Percentiles rank a stretch among this genome's conserved stretches.
phyloP scores from a whole-genome alignment of 92 coral and sea anemone species.

The Phenganax subtilis region DNA sequence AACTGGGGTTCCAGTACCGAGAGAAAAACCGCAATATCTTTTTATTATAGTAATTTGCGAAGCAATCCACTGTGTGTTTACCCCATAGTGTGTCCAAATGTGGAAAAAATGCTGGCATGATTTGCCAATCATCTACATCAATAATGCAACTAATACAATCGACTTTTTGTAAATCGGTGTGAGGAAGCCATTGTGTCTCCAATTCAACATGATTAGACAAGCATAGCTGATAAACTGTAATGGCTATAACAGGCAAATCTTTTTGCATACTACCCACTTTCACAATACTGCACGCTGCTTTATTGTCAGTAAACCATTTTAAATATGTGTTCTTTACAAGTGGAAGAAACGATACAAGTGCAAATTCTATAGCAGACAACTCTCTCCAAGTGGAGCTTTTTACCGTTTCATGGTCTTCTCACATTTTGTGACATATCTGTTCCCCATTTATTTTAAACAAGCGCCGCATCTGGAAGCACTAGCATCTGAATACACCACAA shows the following conservation, averaged over 20 bases:
- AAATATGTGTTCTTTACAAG: background rate
- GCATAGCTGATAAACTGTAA: too few relatives aligned
- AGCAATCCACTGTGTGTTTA: slow-evolving; percentile 18
- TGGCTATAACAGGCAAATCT: too few relatives aligned
- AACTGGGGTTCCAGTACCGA: slow-evolving; percentile 10
- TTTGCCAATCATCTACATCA: too few relatives aligned
- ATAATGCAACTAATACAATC: too few relatives aligned
- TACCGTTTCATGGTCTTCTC: slow-evolving; percentile 14
- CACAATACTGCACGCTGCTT: slow-evolving; percentile 5
- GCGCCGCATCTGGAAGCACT: slow-evolving; percentile 44
- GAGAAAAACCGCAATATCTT: background rate
- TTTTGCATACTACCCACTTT: slow-evolving; percentile 9
- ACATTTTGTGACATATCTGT: slow-evolving; percentile 42
- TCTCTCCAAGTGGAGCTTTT: slow-evolving; percentile 16
- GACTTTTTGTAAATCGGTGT: too few relatives aligned
- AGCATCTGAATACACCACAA: slow-evolving; percentile 49
- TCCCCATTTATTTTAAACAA: slow-evolving; percentile 34
- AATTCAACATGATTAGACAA: too few relatives aligned
- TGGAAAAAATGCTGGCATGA: too few relatives aligned
- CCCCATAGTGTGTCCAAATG: slow-evolving; percentile 4
- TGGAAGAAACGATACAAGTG: background rate
- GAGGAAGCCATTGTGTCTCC: too few relatives aligned
- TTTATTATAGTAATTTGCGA: slow-evolving; percentile 25
- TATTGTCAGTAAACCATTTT: slow-evolving; percentile 10
- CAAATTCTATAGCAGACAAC: background rate